Percentiles rank a stretch among this genome's conserved stretches.
Evolutionary conservation across 2,888 invertebrate genomes (phyloP).

Genomic region (Helicoverpa assulta): DNA sequence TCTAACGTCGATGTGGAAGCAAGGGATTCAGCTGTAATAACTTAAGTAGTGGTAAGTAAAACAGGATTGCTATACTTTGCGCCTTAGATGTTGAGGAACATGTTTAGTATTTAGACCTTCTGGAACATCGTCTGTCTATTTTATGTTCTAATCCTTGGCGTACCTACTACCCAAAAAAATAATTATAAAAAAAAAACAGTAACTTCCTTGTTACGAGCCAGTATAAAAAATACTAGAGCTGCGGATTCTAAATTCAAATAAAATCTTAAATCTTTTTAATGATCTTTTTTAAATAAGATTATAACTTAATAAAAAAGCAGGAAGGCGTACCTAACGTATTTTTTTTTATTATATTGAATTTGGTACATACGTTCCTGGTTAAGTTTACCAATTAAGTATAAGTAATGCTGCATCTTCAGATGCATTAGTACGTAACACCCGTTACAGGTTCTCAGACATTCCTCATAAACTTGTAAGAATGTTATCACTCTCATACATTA

Average conservation of each 20-base stretch:
- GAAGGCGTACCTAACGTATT: no score
- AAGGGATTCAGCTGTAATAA: slow-evolving; percentile 69
- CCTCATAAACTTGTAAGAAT: slow-evolving; percentile 2
- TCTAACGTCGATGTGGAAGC: slow-evolving; percentile 68
- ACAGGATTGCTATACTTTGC: slow-evolving; percentile 71
- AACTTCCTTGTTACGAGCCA: slow-evolving; percentile 28
- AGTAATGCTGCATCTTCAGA: slow-evolving; percentile 3
- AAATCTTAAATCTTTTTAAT: slow-evolving; percentile 1
- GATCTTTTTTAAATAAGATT: no score
- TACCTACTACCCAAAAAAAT: not conserved
- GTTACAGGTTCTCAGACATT: slow-evolving; percentile 20
- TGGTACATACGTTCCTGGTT: slow-evolving; percentile 3
- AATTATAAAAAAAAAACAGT: slow-evolving; percentile 3
- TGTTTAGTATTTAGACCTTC: slow-evolving; percentile 69
- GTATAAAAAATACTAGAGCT: slow-evolving; percentile 11
- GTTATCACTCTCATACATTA: slow-evolving; percentile 16
- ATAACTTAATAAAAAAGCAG: no score
- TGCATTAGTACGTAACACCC: not conserved
- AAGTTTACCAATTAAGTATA: slow-evolving; percentile 22
- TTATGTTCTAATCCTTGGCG: not conserved
- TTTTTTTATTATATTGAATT: no score
- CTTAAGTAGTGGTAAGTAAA: slow-evolving; percentile 77
- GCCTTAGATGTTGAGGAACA: slow-evolving; percentile 66
- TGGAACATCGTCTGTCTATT: not conserved
- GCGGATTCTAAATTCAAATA: slow-evolving; percentile 37